Base-by-base conservation (phyloP, 2,113 vertebrate genomes). In the Gambusia affinis region DNA sequence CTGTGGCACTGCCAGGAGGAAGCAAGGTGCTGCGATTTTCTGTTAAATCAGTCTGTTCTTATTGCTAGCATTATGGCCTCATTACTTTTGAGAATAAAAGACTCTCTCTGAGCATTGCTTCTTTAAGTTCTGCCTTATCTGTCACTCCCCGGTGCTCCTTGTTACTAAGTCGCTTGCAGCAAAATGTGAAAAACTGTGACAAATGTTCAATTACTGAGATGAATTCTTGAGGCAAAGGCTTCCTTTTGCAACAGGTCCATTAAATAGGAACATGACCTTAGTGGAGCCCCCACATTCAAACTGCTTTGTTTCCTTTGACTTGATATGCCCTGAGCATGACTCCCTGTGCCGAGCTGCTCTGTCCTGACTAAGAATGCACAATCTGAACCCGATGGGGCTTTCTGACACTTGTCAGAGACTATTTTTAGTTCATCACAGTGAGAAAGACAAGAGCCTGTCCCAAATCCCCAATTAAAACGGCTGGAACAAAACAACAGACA, bases 401-500 rank as follows among this genome's bases (percentile, higher is more conserved):
- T 87, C 37, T 82, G 82, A 87, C 85, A 87, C 84, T 90, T 71
- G 79, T 84, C 83, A 80, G 47, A 63, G 12, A 39, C 85, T 94
- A 93, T 93, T 93, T 91, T 92, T 87, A 91, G 75, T 72, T 61
- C 27, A 72, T 81, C 79, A 75, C 75, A 71, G 78, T 78, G 85
- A 87, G 77, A 91, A 86, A 86, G 76, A 87, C 70, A 79, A 88
- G 84, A 86, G 85, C 79, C 76, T 35, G 72, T 78, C 72, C 88
- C 75, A 88, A 93, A 94, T 94, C 90, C 88, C 87, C 93, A 94
- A 94, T 94, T 93, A 95, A 85, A 90, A 85, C 73, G 79, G 30
- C 84, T 85, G 79, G 84, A 91, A 88, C 85, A 80, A 78, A 90
- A 85, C 75, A 91, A 89, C 89, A 90, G 75, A 1, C 8, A 35